Percentiles rank a stretch among this genome's conserved stretches.
These are phyloP conservation scores for Eupithecia exiguata DNA, from an alignment of 2,888 invertebrate species.

Conservation along the genomic window DNA sequence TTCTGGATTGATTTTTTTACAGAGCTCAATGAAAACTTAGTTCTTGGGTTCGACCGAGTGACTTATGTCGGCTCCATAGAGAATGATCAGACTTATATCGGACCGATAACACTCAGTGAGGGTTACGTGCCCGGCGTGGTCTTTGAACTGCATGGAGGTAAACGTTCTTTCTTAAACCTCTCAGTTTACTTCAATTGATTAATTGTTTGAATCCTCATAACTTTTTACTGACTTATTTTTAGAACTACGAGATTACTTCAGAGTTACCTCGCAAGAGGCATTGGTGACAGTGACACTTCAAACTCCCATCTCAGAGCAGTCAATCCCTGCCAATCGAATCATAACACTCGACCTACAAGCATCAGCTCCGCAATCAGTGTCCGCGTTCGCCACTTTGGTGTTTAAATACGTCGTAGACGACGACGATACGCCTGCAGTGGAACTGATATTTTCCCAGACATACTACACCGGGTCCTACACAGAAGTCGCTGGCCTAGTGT, in stretches of 20 bases:
- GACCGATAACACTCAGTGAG: slow-evolving; percentile 48
- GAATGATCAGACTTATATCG: slow-evolving; percentile 37
- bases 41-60: slow-evolving; percentile 48
- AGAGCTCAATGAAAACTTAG: slow-evolving; percentile 26
- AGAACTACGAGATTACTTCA: slow-evolving; percentile 33
- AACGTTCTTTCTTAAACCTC: background rate
- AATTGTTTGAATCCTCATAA: background rate
- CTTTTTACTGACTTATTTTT: slow-evolving; percentile 1
- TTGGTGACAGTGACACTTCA: slow-evolving; percentile 28
- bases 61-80: slow-evolving; percentile 49
- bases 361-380: slow-evolving; percentile 40
- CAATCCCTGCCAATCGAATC: slow-evolving; percentile 47
- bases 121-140: slow-evolving; percentile 48
- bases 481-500: slow-evolving; percentile 36
- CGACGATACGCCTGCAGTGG: slow-evolving; percentile 16
- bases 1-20: background rate
- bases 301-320: slow-evolving; percentile 47
- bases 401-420: slow-evolving; percentile 42
- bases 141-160: slow-evolving; percentile 53
- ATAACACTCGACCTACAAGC: slow-evolving; percentile 51
- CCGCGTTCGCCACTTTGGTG: slow-evolving; percentile 52
- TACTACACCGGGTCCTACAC: slow-evolving; percentile 51
- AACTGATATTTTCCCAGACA: slow-evolving; percentile 39
- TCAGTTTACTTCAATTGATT: background rate
- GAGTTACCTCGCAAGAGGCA: slow-evolving; percentile 12